Percentiles rank a stretch among this genome's conserved stretches.
phyloP scores from a whole-genome alignment of 2,888 invertebrate genomes.

The Pilophorus perplexus region DNA sequence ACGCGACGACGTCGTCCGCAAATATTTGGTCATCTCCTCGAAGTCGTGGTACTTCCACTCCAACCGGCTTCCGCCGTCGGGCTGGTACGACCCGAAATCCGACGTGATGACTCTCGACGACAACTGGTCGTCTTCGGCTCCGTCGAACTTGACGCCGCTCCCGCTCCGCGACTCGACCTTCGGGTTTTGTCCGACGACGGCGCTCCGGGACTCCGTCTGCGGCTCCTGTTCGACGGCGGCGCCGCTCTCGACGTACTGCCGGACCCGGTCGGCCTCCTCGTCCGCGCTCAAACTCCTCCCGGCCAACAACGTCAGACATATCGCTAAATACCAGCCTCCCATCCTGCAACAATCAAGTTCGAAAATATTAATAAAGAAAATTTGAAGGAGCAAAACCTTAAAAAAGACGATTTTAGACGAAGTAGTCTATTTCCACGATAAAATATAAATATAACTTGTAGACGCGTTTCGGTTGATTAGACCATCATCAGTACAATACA shows the following conservation, averaged over 20 bases:
- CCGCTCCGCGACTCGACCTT: not conserved
- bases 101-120: constrained; percentile 41
- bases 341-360: constrained; percentile 18
- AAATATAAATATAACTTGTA: no score
- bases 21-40: constrained; percentile 76
- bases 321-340: constrained; percentile 13
- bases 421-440: no score
- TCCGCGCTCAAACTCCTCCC: constrained; percentile 5
- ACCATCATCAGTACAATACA: no score
- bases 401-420: no score
- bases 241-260: constrained; percentile 13
- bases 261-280: not conserved
- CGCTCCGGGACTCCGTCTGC: not conserved
- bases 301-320: not conserved
- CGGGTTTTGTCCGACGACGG: no score
- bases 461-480: no score
- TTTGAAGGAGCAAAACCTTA: no score
- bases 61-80: constrained; percentile 51
- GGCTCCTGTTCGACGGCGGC: not conserved
- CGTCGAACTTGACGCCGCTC: constrained; percentile 8
- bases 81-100: constrained; percentile 40
- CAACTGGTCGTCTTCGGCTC: constrained; percentile 6
- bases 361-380: no score
- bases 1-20: constrained; percentile 73
- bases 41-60: constrained; percentile 85